Evolutionary conservation across 2,797 vertebrate genomes (phyloP), one percentile per base, ranked within the genome.

Genomic region (Falco novaeseelandiae): DNA sequence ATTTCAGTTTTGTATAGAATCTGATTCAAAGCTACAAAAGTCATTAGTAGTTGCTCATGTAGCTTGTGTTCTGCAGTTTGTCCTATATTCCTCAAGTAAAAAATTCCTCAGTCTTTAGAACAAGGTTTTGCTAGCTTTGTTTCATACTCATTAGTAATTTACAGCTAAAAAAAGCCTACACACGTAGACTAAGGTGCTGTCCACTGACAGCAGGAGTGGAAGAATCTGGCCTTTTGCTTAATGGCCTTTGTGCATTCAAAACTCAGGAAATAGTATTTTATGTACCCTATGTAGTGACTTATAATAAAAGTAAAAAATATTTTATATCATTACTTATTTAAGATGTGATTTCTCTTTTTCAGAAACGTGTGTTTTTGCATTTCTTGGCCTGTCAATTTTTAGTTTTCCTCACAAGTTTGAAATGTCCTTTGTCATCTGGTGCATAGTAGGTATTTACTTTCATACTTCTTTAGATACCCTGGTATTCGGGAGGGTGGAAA

Each of bases 371-470:
- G 99, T 99, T 90, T 99, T 99, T 97, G 99, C 99, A 42, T 99
- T 99, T 97, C 99, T 99, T 51, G 99, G 99, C 61, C 98, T 99
- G 89, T 99, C 99, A 51, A 99, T 99, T 98, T 99, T 99, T 98
- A 99, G 99, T 98, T 99, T 99, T 94, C 99, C 99, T 93, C 99
- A 99, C 98, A 99, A 99, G 81, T 99, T 99, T 98, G 99, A 99
- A 98, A 98, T 99, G 93, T 99, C 99, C 78, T 99, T 99, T 94
- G 99, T 99, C 98, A 99, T 99, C 98, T 99, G 99, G 99, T 99
- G 99, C 98, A 99, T 99, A 96, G 99, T 99, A 98, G 98, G 99
- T 99, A 97, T 91, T 96, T 95, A 79, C 32, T 94, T 96, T 51
- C 22, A 8, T 70, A 18, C 36, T 46, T 57, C 48, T 93, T 86